Evolutionary conservation across 2,797 vertebrate species (phyloP).

Genomic region (Macropodus opercularis): DNA sequence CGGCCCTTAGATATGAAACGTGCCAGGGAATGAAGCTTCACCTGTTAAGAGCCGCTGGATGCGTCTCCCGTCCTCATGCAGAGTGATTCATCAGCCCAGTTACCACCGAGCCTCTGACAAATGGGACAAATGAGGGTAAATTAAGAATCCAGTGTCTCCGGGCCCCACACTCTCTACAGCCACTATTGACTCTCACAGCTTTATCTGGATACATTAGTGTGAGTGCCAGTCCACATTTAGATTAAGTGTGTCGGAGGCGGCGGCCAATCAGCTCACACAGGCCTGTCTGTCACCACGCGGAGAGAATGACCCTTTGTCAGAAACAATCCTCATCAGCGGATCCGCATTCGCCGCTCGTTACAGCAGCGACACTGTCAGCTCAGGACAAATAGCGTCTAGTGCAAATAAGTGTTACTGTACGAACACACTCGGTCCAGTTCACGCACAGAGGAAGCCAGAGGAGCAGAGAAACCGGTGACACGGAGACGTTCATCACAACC

Average conservation of each 20-base stretch:
- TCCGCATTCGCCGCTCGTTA: background rate
- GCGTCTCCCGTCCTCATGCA: conserved; percentile 18
- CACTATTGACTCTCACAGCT: conserved; percentile 72
- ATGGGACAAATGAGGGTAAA: conserved; percentile 72
- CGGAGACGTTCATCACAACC: background rate
- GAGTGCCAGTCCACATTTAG: conserved; percentile 76
- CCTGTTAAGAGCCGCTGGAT: conserved; percentile 29
- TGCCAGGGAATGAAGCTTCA: conserved; percentile 32
- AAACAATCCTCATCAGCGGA: conserved; percentile 61
- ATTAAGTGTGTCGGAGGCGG: conserved; percentile 61
- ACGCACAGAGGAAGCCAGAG: background rate
- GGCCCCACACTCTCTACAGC: conserved; percentile 41
- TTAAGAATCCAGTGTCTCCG: conserved; percentile 63
- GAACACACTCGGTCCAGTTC: background rate
- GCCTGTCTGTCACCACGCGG: conserved; percentile 54
- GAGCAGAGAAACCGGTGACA: no score
- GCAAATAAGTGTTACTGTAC: background rate
- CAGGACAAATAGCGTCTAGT: conserved; percentile 3
- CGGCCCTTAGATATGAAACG: background rate
- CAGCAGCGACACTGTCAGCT: background rate
- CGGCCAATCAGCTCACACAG: conserved; percentile 61
- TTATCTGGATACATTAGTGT: conserved; percentile 78
- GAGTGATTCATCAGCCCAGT: conserved; percentile 50
- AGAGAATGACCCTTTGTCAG: conserved; percentile 65
- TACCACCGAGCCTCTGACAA: conserved; percentile 60